Percentiles rank a stretch among this genome's conserved stretches.
Evolutionary conservation across 1,140 invertebrate genomes (phyloP).

Genomic region (Leguminivora glycinivorella): DNA sequence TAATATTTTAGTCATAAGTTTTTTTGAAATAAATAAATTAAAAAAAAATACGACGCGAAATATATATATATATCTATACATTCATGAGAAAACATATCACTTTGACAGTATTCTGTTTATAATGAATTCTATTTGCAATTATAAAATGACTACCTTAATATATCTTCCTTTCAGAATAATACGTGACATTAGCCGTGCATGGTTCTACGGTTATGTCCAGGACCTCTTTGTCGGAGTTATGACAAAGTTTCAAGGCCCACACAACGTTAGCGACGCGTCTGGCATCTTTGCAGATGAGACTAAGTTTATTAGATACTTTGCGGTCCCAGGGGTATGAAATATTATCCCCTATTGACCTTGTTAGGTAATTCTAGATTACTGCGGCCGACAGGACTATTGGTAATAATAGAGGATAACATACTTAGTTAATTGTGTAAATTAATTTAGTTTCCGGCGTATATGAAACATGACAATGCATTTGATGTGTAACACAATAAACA

Average conservation of each 20-base stretch:
- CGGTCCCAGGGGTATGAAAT: background rate
- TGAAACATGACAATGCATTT: too few relatives aligned
- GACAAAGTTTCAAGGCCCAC: slow-evolving; percentile 13
- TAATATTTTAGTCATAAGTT: too few relatives aligned
- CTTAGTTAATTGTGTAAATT: background rate
- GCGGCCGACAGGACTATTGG: background rate
- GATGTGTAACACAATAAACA: too few relatives aligned
- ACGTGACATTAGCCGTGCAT: background rate
- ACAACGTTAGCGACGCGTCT: slow-evolving; percentile 7
- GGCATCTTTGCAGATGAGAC: slow-evolving; percentile 15
- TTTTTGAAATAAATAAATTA: too few relatives aligned
- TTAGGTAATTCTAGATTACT: slow-evolving; percentile 16
- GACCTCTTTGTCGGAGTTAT: slow-evolving; percentile 1
- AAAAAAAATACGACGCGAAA: too few relatives aligned
- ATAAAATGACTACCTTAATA: too few relatives aligned
- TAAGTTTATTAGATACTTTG: slow-evolving; percentile 28
- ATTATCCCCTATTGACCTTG: background rate
- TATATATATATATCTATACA: too few relatives aligned
- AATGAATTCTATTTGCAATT: too few relatives aligned
- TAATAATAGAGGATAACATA: background rate
- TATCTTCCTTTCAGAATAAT: too few relatives aligned
- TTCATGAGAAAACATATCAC: too few relatives aligned
- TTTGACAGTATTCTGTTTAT: too few relatives aligned
- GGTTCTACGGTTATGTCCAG: slow-evolving; percentile 1
- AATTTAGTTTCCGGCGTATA: too few relatives aligned